Base-by-base conservation (phyloP, 1,140 invertebrate genomes). In the Caerostris extrusa region DNA sequence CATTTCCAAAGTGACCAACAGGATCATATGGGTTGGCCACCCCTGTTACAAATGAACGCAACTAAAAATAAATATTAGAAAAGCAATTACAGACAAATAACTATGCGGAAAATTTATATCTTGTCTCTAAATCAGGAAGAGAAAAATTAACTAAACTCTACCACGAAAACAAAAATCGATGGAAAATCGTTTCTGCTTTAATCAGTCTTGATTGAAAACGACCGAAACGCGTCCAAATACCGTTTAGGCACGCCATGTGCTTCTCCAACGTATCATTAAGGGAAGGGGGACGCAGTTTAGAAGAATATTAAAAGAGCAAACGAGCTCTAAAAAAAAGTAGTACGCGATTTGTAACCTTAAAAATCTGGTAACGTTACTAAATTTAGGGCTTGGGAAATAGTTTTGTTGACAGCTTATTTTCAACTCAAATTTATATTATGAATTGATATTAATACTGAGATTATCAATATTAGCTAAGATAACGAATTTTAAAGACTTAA, bases 171-270 rank as follows among this genome's bases (percentile, higher is more conserved):
- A 10, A 34, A 77, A 77, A 77, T 77, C 71, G 71, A 77, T 77
- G 71, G 34, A 77, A 77, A 77, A 77, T 50, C 71, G 34, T 50
- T 53, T 34, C 71, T 77, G 71, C 71, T 53, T 77, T 34, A 77
- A 77, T 77, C 71, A 77, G 34, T 77, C 71, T 77, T 77, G 71
- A 77, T 77, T 77, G 71, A 77, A 53, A 77, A 77, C 34, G 71
- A 77, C 34, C 34, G 19, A 50, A 34, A 77, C 71, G 71, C 19
- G 71, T 77, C 71, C 71, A 77, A 77, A 77, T 50, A 77, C 34
- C 71, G 34, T 77, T 77, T 77, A 77, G 71, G 34, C 71, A 77
- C 71, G 71, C 71, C 53, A 77, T 77, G 34, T 77, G 71, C 19
- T 77, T 77, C 34, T 12, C 71, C 71, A 77, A 77, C 53, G 53